A percentile compares a stretch with the other conserved stretches of the same genome.
These are phyloP conservation scores for Brachirus orientalis DNA, from an alignment of 2,113 vertebrate species.

Conservation along the genomic window DNA sequence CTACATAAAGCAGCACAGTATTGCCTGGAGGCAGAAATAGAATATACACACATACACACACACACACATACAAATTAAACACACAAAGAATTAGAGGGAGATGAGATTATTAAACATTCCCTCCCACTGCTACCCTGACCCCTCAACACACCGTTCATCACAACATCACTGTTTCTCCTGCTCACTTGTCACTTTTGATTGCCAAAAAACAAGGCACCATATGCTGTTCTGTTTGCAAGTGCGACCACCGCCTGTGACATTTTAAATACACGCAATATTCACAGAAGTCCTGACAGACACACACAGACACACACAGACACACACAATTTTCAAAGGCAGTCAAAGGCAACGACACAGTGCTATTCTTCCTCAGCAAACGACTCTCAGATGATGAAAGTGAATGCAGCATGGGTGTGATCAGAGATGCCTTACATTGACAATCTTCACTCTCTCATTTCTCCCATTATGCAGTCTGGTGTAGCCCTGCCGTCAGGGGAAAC, in stretches of 20 bases:
- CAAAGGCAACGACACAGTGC: constrained; percentile 65
- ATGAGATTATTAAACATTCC: constrained; percentile 87
- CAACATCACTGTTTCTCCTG: constrained; percentile 80
- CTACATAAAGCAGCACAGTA: constrained; percentile 91
- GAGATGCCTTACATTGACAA: constrained; percentile 56
- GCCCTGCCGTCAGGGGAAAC: constrained; percentile 51
- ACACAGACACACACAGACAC: constrained; percentile 29
- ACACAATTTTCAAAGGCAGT: constrained; percentile 53
- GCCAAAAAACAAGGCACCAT: constrained; percentile 87
- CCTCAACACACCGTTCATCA: constrained; percentile 56
- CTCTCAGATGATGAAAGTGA: constrained; percentile 79
- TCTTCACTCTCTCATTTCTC: constrained; percentile 31
- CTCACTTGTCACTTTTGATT: constrained; percentile 88
- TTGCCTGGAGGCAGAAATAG: constrained; percentile 85
- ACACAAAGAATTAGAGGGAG: constrained; percentile 24
- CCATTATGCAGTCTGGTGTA: constrained; percentile 65
- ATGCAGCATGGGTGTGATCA: constrained; percentile 66
- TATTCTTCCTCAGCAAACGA: constrained; percentile 62
- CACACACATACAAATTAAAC: constrained; percentile 20
- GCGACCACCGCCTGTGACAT: constrained; percentile 76
- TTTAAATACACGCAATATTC: constrained; percentile 55
- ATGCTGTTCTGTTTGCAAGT: constrained; percentile 87
- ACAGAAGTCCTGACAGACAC: constrained; percentile 18
- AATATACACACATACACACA: constrained; percentile 19
- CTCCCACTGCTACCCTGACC: constrained; percentile 52